Conservation (phyloP, 2,113 vertebrate species). For the Hippoglossus stenolepis region DNA sequence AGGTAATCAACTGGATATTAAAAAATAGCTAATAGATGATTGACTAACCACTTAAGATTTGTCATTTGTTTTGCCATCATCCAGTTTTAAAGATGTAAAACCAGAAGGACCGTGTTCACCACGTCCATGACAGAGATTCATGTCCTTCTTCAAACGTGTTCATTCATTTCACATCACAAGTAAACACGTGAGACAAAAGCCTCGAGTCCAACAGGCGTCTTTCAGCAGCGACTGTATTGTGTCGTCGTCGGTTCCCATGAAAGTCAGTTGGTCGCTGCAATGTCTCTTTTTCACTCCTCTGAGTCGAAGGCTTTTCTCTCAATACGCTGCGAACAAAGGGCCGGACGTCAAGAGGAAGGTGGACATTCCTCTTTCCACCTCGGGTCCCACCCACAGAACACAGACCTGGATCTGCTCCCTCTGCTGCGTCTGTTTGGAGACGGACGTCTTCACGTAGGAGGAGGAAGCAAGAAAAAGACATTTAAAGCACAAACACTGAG, state of each 20-base stretch:
- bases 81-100: not conserved
- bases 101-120: no score
- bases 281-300: slow-evolving; percentile 4
- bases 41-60: no score
- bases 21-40: no score
- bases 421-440: no score
- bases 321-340: slow-evolving; percentile 34
- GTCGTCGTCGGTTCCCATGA: slow-evolving; percentile 44
- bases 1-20: no score
- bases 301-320: slow-evolving; percentile 6
- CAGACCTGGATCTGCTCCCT: no score
- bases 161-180: slow-evolving; percentile 4
- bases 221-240: not conserved
- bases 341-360: not conserved
- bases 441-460: not conserved
- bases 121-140: not conserved
- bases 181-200: slow-evolving; percentile 1
- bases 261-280: slow-evolving; percentile 4
- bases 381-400: slow-evolving; percentile 9
- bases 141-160: slow-evolving; percentile 1
- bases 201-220: no score
- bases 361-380: not conserved
- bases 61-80: no score
- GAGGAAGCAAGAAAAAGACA: no score
- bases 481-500: no score